A percentile compares a stretch with the other conserved stretches of the same genome.
Evolutionary conservation across 1,140 invertebrate genomes (phyloP).

Genomic region (Berghia stephanieae): DNA sequence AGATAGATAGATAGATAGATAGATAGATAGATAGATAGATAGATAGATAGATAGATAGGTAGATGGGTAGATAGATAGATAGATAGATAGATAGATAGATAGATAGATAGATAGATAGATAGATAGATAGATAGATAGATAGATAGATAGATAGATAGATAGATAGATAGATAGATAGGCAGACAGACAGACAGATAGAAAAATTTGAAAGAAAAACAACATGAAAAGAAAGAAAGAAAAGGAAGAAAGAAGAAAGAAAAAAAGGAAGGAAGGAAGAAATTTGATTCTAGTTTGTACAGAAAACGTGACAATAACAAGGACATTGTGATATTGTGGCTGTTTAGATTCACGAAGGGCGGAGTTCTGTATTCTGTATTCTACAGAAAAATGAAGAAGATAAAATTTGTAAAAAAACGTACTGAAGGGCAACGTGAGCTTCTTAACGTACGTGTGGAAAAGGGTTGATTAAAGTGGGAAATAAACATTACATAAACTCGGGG

Average conservation of each 20-base stretch:
- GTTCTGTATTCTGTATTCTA: too few species aligned
- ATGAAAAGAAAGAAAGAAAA: background rate
- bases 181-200: background rate
- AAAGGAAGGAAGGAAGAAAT: too few species aligned
- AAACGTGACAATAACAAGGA: too few species aligned
- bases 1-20: background rate
- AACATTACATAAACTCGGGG: too few species aligned
- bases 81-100: background rate
- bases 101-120: background rate
- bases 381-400: too few species aligned
- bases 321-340: too few species aligned
- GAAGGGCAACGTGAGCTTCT: too few species aligned
- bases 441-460: too few species aligned
- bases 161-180: background rate
- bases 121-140: conserved; percentile 8
- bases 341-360: too few species aligned
- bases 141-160: background rate
- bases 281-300: too few species aligned
- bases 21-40: background rate
- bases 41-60: background rate
- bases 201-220: background rate
- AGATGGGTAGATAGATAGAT: conserved; percentile 25
- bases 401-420: too few species aligned
- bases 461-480: too few species aligned
- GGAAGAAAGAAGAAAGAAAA: background rate